Conservation (phyloP, 1,140 invertebrate genomes). For the Sinella curviseta region DNA sequence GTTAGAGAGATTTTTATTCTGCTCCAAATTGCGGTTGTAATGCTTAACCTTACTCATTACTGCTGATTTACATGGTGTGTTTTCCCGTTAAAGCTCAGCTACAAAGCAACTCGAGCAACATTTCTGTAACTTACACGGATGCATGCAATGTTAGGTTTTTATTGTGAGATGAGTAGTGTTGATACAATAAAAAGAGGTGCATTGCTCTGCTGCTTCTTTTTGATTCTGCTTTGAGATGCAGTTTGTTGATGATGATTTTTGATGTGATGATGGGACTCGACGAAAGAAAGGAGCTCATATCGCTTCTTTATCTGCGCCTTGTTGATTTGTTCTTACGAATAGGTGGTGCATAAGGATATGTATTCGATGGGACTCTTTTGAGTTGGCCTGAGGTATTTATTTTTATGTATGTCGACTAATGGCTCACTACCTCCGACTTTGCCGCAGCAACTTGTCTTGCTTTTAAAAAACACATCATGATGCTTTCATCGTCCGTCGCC, state of each 20-base stretch:
- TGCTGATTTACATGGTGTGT: background rate
- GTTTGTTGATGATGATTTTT: background rate
- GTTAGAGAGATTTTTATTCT: too few species aligned
- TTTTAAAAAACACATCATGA: too few species aligned
- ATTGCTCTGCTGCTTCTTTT: background rate
- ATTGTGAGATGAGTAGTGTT: too few species aligned
- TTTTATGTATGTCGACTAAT: slow-evolving; percentile 32
- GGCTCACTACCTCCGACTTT: background rate
- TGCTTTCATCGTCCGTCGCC: slow-evolving; percentile 19
- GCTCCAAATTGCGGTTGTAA: background rate
- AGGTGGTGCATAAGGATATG: too few species aligned
- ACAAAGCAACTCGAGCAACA: too few species aligned
- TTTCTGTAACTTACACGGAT: too few species aligned
- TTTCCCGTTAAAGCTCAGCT: background rate
- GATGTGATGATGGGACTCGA: background rate
- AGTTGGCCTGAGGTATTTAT: slow-evolving; percentile 41
- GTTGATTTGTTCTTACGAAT: too few species aligned
- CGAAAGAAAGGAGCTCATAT: background rate
- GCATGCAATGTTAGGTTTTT: background rate
- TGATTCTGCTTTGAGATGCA: background rate
- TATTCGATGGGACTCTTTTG: background rate
- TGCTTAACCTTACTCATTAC: background rate
- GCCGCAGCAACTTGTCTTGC: background rate
- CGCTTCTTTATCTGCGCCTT: background rate
- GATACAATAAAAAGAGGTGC: background rate